A percentile compares a stretch with the other conserved stretches of the same genome.
These are phyloP conservation scores for Tethya wilhelma DNA, from an alignment of 37 sponge, comb jelly and placozoan species.

Conservation along the genomic window DNA sequence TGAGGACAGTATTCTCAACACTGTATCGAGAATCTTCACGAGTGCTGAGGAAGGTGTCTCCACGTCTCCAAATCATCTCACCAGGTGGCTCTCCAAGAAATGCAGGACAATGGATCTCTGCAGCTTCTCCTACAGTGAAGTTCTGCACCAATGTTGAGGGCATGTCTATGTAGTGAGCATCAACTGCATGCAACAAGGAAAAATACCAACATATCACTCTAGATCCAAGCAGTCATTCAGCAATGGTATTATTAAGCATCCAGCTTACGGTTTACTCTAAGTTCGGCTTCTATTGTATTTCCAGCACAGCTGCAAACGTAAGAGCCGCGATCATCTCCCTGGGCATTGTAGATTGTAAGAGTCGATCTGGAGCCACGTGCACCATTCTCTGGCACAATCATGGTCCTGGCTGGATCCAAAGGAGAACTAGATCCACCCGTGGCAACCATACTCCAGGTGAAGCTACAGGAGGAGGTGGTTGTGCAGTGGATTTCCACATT, in stretches of 20 bases:
- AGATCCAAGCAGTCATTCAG: background rate
- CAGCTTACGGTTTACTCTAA: background rate
- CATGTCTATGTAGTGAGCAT: background rate
- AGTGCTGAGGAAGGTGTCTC: background rate
- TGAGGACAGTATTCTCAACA: background rate
- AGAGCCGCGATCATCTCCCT: background rate
- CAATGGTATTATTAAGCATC: background rate
- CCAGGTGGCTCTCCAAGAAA: background rate
- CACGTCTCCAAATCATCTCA: background rate
- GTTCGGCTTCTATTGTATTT: background rate
- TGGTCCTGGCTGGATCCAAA: too few relatives aligned
- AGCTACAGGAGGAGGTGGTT: too few relatives aligned
- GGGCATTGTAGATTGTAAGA: background rate
- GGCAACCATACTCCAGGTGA: too few relatives aligned
- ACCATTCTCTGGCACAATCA: too few relatives aligned
- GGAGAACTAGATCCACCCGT: too few relatives aligned
- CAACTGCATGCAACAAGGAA: background rate
- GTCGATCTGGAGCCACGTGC: background rate
- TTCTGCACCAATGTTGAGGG: too few relatives aligned
- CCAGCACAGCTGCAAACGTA: background rate
- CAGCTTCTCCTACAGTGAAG: background rate
- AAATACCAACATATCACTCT: background rate
- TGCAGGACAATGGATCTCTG: background rate
- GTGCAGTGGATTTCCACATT: too few relatives aligned
- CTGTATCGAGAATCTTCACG: background rate